Evolutionary conservation across 2,113 vertebrate species (phyloP), one percentile per base, ranked within the genome.

Genomic region (Meleagris gallopavo): DNA sequence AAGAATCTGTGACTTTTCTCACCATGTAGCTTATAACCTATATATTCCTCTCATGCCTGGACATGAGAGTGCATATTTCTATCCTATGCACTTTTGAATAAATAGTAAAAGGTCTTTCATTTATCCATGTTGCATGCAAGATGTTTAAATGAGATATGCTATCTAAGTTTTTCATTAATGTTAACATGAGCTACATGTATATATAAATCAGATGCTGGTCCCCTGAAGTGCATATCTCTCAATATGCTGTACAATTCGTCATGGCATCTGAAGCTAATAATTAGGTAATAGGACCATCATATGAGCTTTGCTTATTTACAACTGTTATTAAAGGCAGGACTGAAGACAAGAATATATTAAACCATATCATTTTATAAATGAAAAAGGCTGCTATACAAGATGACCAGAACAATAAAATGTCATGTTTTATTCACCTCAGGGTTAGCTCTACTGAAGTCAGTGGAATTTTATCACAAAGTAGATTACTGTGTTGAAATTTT

Each of bases 291-390:
- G 69, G 48, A 66, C 84, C 58, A 83, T 93, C 57, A 62, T 71
- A 77, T 70, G 60, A 94, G 66, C 62, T 86, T 93, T 89, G 64
- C 34, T 41, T 79, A 94, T 94, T 91, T 90, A 92, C 86, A 79
- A 36, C 32, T 94, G 41, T 71, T 82, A 95, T 90, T 96, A 96
- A 95, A 92, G 94, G 65, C 36, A 91, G 64, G 79, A 89, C 34
- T 60, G 89, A 95, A 57, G 50, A 82, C 45, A 62, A 90, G 40
- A 86, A 93, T 94, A 94, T 86, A 84, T 57, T 73, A 89, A 94
- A 88, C 30, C 21, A 29, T 66, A 57, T 58, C 86, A 52, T 38
- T 92, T 96, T 70, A 41, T 85, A 95, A 57, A 80, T 84, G 70
- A 83, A 91, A 93, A 69, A 92, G 10, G 13, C n/a, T 93, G 36